Percentiles rank a stretch among this genome's conserved stretches.
Conservation (phyloP, 2,888 invertebrate genomes). For the Drosophila tanythrix region DNA sequence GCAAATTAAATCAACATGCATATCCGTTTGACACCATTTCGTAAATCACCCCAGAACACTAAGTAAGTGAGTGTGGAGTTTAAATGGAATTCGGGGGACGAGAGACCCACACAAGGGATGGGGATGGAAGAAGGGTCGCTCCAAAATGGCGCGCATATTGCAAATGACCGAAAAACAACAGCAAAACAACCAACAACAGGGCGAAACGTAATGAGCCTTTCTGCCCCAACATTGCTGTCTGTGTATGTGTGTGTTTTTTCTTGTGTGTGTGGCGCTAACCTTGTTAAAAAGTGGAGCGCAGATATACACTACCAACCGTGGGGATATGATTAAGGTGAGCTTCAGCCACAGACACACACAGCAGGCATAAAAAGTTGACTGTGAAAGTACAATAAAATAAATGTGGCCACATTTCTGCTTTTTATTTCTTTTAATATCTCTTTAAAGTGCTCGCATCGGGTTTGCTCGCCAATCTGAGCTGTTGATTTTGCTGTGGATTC, state of each 20-base stretch:
- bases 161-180: constrained; percentile 72
- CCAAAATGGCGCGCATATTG: constrained; percentile 70
- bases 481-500: constrained; percentile 28
- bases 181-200: constrained; percentile 42
- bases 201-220: constrained; percentile 67
- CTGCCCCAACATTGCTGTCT: constrained; percentile 17
- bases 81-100: constrained; percentile 7
- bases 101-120: background rate
- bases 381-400: background rate
- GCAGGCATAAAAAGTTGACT: background rate
- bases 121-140: background rate
- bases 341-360: constrained; percentile 18
- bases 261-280: constrained; percentile 55
- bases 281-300: constrained; percentile 77
- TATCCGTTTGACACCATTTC: constrained; percentile 81
- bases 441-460: constrained; percentile 26
- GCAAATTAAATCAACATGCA: constrained; percentile 82
- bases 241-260: constrained; percentile 18
- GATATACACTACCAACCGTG: constrained; percentile 43
- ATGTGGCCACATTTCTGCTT: constrained; percentile 22
- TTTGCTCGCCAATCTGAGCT: constrained; percentile 8
- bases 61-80: constrained; percentile 25
- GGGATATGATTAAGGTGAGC: constrained; percentile 33
- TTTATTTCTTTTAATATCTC: constrained; percentile 15
- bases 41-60: constrained; percentile 48